A percentile compares a stretch with the other conserved stretches of the same genome.
Conservation (phyloP, 2,888 invertebrate species). For the Orchestes rusci region DNA sequence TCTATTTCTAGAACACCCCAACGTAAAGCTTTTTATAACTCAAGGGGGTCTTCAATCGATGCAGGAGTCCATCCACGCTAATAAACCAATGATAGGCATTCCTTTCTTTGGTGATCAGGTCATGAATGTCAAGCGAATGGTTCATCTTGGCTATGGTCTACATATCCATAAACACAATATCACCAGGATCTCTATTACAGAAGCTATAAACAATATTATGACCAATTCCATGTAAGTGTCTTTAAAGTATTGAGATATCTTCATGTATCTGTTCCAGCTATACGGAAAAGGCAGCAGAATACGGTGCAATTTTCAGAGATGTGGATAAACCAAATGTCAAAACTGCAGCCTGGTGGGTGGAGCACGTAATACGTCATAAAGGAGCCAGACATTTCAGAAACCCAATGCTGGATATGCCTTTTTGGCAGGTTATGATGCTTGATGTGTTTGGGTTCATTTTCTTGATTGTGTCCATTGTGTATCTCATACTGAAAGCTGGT, state of each 20-base stretch:
- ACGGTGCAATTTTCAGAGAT: constrained; percentile 27
- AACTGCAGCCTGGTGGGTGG: constrained; percentile 31
- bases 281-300: constrained; percentile 22
- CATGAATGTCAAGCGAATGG: constrained; percentile 26
- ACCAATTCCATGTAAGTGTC: constrained; percentile 25
- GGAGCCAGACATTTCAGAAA: constrained; percentile 28
- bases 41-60: constrained; percentile 32
- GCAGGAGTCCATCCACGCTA: constrained; percentile 25
- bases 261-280: too few relatives aligned
- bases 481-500: too few relatives aligned
- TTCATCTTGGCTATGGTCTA: constrained; percentile 24
- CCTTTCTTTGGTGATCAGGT: constrained; percentile 30
- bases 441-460: constrained; percentile 20
- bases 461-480: neutral
- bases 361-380: constrained; percentile 30
- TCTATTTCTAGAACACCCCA: constrained; percentile 42
- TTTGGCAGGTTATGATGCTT: constrained; percentile 28
- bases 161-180: constrained; percentile 23
- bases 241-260: neutral
- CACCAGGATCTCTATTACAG: constrained; percentile 19
- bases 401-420: constrained; percentile 25
- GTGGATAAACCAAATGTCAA: constrained; percentile 26
- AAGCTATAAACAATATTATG: constrained; percentile 24
- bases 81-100: constrained; percentile 27
- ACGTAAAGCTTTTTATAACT: constrained; percentile 42